Conservation (phyloP, 1,140 invertebrate genomes). For the Neotoxoptera formosana region DNA sequence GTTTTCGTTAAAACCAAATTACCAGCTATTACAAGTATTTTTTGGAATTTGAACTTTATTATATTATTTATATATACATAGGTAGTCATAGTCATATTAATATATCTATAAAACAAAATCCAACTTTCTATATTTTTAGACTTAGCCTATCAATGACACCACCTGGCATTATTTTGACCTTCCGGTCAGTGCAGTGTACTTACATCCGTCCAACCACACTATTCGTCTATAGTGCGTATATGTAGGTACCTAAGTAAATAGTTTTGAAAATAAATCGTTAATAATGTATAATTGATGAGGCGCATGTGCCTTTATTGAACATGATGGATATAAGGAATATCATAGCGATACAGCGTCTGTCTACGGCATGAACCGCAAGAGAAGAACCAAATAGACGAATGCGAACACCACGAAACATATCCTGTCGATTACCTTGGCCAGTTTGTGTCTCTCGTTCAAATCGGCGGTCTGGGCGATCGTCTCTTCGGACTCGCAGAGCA, state of each 20-base stretch:
- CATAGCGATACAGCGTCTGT: background rate
- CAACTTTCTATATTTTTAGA: background rate
- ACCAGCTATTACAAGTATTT: background rate
- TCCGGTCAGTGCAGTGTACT: background rate
- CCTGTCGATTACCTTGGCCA: conserved; percentile 23
- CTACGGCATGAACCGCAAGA: background rate
- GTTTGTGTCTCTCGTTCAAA: background rate
- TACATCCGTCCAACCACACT: background rate
- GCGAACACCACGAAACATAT: conserved; percentile 31
- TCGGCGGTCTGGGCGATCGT: background rate
- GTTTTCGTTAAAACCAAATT: background rate
- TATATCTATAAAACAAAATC: background rate
- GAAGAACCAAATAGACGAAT: background rate
- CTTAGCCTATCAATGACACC: background rate
- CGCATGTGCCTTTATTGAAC: background rate
- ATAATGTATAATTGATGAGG: background rate
- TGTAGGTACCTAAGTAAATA: background rate
- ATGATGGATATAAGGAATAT: background rate
- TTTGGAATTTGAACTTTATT: background rate
- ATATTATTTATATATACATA: conserved; percentile 13
- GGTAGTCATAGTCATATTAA: background rate
- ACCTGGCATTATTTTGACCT: background rate
- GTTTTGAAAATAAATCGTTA: background rate
- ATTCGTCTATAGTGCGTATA: background rate
- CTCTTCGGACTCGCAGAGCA: conserved; percentile 30